A percentile compares a stretch with the other conserved stretches of the same genome.
Evolutionary conservation across 30 jellyfish, hydroid and myxozoan species (phyloP).

Genomic region (Clytia hemisphaerica): DNA sequence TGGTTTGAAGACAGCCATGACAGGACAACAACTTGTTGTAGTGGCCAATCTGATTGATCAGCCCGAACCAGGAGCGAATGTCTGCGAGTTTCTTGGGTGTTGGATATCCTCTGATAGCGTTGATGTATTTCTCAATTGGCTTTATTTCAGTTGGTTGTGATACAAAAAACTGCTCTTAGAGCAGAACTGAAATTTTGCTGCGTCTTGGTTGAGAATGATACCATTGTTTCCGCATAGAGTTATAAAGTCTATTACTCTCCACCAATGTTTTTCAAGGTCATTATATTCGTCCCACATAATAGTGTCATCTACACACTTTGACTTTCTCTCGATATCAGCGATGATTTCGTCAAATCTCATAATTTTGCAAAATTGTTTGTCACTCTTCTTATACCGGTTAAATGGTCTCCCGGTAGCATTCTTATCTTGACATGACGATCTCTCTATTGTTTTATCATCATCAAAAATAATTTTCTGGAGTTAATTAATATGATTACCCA

Average conservation of each 20-base stretch:
- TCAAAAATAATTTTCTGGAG: too few relatives aligned
- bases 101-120: background rate
- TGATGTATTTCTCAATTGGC: too few relatives aligned
- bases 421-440: too few relatives aligned
- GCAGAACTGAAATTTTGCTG: background rate
- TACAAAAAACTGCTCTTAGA: background rate
- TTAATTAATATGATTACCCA: too few relatives aligned
- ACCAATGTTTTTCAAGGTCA: slow-evolving; percentile 2
- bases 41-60: background rate
- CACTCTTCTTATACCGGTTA: too few relatives aligned
- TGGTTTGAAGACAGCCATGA: background rate
- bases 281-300: background rate
- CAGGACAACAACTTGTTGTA: background rate
- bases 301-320: too few relatives aligned
- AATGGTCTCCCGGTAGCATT: too few relatives aligned
- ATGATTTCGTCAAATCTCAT: too few relatives aligned
- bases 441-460: too few relatives aligned
- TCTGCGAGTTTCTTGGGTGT: background rate
- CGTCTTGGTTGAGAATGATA: background rate
- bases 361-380: too few relatives aligned
- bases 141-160: background rate
- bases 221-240: slow-evolving; percentile 1
- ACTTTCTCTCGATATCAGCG: too few relatives aligned
- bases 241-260: slow-evolving; percentile 1
- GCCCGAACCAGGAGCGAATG: background rate